Evolutionary conservation across 2,797 vertebrate genomes (phyloP), one percentile per base, ranked within the genome.

Genomic region (Limnodromus scolopaceus): DNA sequence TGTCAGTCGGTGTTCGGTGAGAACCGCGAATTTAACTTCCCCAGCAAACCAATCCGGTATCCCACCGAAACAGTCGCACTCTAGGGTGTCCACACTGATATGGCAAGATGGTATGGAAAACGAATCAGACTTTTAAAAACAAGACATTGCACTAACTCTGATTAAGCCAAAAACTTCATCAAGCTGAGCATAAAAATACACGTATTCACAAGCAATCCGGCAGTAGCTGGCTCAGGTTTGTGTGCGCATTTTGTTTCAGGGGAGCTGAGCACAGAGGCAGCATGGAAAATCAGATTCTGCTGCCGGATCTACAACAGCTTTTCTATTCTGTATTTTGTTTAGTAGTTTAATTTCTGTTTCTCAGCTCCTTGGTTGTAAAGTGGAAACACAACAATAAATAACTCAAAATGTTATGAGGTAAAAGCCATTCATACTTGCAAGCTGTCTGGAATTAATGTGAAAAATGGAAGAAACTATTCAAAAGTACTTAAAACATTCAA

Each of bases 401-500:
- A 89, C 94, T 92, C 92, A 78, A 71, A 96, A 92, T 32, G 58
- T 84, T 96, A 85, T 78, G 93, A 93, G 63, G 76, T 87, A 94
- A 87, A 90, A 93, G 79, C 74, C 54, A 69, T 65, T 87, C 68
- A 53, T 79, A 71, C 46, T 53, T 88, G 92, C 0, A 4, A 92
- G 79, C 75, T 86, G 89, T 68, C 84, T 89, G 87, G 76, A 93
- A 90, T 84, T 68, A 90, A 84, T 66, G 63, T 58, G 92, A 95
- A 92, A 96, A 95, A 95, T 92, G n/a, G 88, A 84, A 93, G 93
- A 92, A 96, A 91, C 80, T 91, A 92, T 86, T 93, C 81, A 68
- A 66, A 96, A 96, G 75, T 94, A 54, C 91, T 95, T 96, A 89
- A 85, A 94, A 78, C 78, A 68, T 93, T 95, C 91, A 96, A 92